phyloP scores from a whole-genome alignment of 2,797 vertebrate species.

The Petrocephalus sullivani region DNA sequence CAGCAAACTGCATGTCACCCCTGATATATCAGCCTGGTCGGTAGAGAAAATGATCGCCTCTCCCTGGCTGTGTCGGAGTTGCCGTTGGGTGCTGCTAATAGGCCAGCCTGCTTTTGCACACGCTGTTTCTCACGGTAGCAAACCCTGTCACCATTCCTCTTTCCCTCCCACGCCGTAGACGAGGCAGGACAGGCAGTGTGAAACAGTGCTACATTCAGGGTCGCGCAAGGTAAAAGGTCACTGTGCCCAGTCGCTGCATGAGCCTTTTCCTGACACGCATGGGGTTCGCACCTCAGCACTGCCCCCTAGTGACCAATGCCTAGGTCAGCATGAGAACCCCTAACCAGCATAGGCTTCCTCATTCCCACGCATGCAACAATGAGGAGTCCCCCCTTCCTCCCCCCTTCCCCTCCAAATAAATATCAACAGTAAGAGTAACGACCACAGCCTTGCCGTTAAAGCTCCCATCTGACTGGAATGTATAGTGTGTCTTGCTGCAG shows the following conservation, averaged over 20 bases:
- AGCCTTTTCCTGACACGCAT: background rate
- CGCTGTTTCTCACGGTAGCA: background rate
- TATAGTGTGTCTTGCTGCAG: background rate
- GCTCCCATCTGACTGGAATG: slow-evolving; percentile 9
- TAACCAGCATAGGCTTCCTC: background rate
- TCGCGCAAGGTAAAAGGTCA: slow-evolving; percentile 70
- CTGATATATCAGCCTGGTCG: background rate
- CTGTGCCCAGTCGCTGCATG: slow-evolving; percentile 22
- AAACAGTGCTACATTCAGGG: slow-evolving; percentile 68
- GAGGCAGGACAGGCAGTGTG: slow-evolving; percentile 71
- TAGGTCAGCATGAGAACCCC: slow-evolving; percentile 20
- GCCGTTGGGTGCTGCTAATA: background rate
- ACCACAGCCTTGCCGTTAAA: background rate
- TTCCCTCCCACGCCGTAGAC: slow-evolving; percentile 66
- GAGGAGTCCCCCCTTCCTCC: background rate
- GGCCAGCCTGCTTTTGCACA: background rate
- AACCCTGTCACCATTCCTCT: slow-evolving; percentile 50
- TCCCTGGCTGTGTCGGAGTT: background rate
- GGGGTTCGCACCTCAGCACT: background rate
- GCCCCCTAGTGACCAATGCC: background rate
- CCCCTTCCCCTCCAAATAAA: background rate
- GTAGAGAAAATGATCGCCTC: background rate
- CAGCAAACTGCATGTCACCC: background rate
- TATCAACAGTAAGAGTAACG: background rate
- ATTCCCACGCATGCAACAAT: slow-evolving; percentile 19